Conservation (phyloP, 2,888 invertebrate genomes). For the Drosophila planitibia region DNA sequence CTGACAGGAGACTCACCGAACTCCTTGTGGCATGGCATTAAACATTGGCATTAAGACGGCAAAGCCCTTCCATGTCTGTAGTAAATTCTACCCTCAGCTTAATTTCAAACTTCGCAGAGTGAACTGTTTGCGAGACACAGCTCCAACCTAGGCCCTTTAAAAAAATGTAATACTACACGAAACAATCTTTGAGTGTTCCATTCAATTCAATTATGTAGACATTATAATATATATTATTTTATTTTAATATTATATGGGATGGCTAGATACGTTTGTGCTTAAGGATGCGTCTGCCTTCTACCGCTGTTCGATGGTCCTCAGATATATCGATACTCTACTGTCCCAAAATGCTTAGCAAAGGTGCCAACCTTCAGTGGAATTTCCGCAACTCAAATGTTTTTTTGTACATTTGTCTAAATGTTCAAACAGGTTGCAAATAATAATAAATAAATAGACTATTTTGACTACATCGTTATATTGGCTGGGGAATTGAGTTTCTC, state of each 20-base stretch:
- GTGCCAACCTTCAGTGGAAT: neutral
- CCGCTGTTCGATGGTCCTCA: neutral
- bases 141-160: neutral
- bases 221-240: neutral
- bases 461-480: neutral
- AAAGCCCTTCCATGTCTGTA: neutral
- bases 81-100: neutral
- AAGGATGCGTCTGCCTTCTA: neutral
- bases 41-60: neutral
- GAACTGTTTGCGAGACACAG: neutral
- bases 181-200: neutral
- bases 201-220: neutral
- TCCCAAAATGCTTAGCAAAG: neutral
- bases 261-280: neutral
- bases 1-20: neutral
- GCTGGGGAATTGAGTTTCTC: neutral
- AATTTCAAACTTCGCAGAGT: neutral
- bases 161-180: neutral
- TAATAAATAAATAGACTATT: neutral
- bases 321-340: neutral
- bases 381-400: neutral
- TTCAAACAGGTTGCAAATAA: neutral
- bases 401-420: neutral
- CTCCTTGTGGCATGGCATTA: neutral
- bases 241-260: neutral